phyloP scores from a whole-genome alignment of 2,113 vertebrate genomes.

The Sylvietta virens region DNA sequence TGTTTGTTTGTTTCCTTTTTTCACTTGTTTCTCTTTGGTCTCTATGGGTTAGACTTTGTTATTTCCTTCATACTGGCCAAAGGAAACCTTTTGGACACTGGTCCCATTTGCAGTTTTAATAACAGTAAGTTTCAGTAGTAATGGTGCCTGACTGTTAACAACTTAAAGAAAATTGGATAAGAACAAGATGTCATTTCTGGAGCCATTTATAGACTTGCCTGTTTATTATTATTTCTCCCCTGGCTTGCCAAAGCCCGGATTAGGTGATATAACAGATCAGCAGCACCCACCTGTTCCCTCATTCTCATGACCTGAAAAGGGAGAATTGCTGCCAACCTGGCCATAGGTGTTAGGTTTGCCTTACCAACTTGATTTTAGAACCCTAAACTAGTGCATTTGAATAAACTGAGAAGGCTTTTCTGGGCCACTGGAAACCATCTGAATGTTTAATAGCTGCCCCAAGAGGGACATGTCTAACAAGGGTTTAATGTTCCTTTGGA shows the following conservation, averaged over 20 bases:
- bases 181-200: slow-evolving; percentile 70
- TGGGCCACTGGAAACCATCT: not conserved
- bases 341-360: not conserved
- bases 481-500: not conserved
- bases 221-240: slow-evolving; percentile 36
- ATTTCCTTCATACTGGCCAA: slow-evolving; percentile 1
- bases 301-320: not conserved
- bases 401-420: not conserved
- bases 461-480: not conserved
- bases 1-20: not conserved
- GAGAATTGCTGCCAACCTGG: not conserved
- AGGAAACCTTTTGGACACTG: slow-evolving; percentile 65
- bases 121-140: slow-evolving; percentile 71
- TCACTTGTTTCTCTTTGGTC: not conserved
- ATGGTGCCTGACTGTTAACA: slow-evolving; percentile 70
- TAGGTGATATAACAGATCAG: not conserved
- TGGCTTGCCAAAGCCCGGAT: not conserved
- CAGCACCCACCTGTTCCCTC: slow-evolving; percentile 19
- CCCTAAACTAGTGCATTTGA: not conserved
- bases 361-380: not conserved
- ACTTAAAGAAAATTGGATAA: slow-evolving; percentile 66
- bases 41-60: slow-evolving; percentile 2
- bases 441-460: not conserved
- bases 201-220: slow-evolving; percentile 63
- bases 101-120: slow-evolving; percentile 71